Conservation (phyloP, 2,888 invertebrate species). For the Hedychridium roseum region DNA sequence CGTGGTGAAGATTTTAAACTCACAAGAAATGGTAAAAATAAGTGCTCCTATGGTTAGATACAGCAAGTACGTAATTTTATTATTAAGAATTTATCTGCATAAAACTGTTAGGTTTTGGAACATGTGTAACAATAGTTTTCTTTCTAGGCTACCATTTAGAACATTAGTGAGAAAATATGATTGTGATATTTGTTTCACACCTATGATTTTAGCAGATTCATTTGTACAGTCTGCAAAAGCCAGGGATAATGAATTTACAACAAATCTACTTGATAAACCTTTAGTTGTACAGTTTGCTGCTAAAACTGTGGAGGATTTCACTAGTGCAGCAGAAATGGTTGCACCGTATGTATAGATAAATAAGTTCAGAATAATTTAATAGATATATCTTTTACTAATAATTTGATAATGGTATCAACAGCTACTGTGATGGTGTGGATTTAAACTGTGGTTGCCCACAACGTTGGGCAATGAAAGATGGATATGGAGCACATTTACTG, state of each 20-base stretch:
- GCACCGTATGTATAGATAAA: constrained; percentile 70
- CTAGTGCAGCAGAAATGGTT: constrained; percentile 84
- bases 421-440: constrained; percentile 90
- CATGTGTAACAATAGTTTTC: background rate
- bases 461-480: constrained; percentile 91
- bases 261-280: constrained; percentile 78
- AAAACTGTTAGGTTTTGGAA: background rate
- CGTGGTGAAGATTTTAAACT: constrained; percentile 73
- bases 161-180: constrained; percentile 79
- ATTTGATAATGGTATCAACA: constrained; percentile 51
- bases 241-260: constrained; percentile 82
- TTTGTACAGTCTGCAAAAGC: constrained; percentile 90
- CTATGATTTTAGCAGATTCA: constrained; percentile 96
- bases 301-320: constrained; percentile 82
- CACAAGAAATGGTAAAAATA: constrained; percentile 72
- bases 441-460: constrained; percentile 98
- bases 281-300: constrained; percentile 96
- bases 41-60: constrained; percentile 98
- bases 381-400: background rate
- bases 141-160: constrained; percentile 76
- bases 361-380: constrained; percentile 9
- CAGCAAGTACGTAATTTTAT: constrained; percentile 71
- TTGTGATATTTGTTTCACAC: constrained; percentile 91
- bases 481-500: constrained; percentile 86
- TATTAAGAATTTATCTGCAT: constrained; percentile 4